Percentiles rank a stretch among this genome's conserved stretches.
These are phyloP conservation scores for Harpagoxenus sublaevis DNA, from an alignment of 2,888 invertebrate species.

Conservation along the genomic window DNA sequence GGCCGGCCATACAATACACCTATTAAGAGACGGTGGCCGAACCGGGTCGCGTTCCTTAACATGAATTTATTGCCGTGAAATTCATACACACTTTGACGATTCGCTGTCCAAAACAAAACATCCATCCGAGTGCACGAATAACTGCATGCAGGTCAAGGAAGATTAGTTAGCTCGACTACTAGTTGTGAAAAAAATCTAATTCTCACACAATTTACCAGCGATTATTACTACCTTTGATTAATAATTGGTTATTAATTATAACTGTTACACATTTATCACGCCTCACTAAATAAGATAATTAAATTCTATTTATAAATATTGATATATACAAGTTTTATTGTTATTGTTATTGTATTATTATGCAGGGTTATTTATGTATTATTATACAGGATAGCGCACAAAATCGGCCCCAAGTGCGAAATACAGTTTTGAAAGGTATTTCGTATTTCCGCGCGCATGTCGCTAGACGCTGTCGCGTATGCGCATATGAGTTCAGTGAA, in stretches of 20 bases:
- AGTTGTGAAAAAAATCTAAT: not conserved
- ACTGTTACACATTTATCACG: no score
- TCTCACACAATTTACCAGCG: not conserved
- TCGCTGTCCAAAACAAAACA: not conserved
- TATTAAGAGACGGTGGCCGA: conserved; percentile 66
- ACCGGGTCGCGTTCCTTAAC: conserved; percentile 75
- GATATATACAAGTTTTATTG: not conserved
- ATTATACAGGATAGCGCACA: not conserved
- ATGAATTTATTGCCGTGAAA: conserved; percentile 74
- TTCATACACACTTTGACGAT: conserved; percentile 16
- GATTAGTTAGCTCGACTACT: not conserved
- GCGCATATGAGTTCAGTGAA: no score
- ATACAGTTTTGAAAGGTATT: no score
- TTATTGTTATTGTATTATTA: not conserved
- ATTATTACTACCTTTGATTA: not conserved
- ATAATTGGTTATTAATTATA: not conserved
- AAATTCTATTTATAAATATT: not conserved
- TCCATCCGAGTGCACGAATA: not conserved
- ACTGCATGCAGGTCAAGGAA: not conserved
- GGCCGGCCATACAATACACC: conserved; percentile 73
- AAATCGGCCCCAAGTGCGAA: no score
- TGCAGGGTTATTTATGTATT: not conserved
- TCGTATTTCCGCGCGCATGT: no score
- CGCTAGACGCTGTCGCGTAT: no score
- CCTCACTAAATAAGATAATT: not conserved